Percentiles rank a stretch among this genome's conserved stretches.
phyloP scores from a whole-genome alignment of 2,797 vertebrate genomes.

The Siniperca undulata region DNA sequence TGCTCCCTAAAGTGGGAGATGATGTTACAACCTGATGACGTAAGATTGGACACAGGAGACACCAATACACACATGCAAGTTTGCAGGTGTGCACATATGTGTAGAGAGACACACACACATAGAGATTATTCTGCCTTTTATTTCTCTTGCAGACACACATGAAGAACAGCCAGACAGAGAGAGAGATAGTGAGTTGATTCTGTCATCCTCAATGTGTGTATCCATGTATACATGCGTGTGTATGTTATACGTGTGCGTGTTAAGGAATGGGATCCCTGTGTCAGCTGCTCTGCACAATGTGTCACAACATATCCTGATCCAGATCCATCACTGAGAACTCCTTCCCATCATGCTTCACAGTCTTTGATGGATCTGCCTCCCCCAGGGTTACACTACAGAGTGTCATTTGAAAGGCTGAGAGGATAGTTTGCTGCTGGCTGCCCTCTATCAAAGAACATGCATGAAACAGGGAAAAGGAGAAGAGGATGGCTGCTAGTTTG shows the following conservation, averaged over 20 bases:
- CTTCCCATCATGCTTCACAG: slow-evolving; percentile 59
- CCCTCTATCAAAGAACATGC: slow-evolving; percentile 50
- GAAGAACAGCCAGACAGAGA: slow-evolving; percentile 15
- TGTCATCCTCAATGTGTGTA: slow-evolving; percentile 38
- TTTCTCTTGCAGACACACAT: slow-evolving; percentile 25
- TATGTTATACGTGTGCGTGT: slow-evolving; percentile 3
- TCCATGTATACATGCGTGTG: slow-evolving; percentile 27
- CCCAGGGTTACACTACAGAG: slow-evolving; percentile 30
- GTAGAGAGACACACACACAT: not conserved
- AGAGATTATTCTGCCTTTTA: slow-evolving; percentile 18
- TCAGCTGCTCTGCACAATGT: slow-evolving; percentile 48
- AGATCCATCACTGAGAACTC: slow-evolving; percentile 63
- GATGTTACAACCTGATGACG: slow-evolving; percentile 54
- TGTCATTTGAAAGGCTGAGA: slow-evolving; percentile 50
- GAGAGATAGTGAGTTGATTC: slow-evolving; percentile 25
- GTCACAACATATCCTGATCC: slow-evolving; percentile 60
- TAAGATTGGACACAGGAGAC: slow-evolving; percentile 46
- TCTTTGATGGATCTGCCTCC: slow-evolving; percentile 49
- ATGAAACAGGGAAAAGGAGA: slow-evolving; percentile 15
- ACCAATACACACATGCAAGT: slow-evolving; percentile 24
- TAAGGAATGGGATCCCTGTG: slow-evolving; percentile 44
- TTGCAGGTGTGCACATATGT: slow-evolving; percentile 29
- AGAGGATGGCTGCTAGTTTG: slow-evolving; percentile 6
- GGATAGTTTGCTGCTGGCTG: slow-evolving; percentile 47
- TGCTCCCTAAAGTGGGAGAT: slow-evolving; percentile 51